A percentile compares a stretch with the other conserved stretches of the same genome.
Conservation (phyloP, 2,888 invertebrate species). For the Argyra leucocephala region DNA sequence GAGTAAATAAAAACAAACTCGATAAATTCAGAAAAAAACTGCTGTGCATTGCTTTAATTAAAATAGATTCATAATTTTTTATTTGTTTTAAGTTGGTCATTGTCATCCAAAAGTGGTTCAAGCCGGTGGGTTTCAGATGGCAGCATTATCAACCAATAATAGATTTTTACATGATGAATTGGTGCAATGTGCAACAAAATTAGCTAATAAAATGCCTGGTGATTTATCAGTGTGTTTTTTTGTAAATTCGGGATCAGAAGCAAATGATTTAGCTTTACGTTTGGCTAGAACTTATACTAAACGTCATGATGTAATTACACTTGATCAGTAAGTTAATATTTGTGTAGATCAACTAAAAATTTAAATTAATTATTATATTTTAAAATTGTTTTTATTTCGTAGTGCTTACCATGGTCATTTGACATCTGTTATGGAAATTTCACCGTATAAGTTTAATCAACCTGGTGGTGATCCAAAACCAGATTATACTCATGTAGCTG, state of each 20-base stretch:
- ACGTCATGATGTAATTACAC: slow-evolving; percentile 77
- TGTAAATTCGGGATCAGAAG: slow-evolving; percentile 98
- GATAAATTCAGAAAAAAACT: too few relatives aligned
- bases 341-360: neutral
- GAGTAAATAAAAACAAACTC: too few relatives aligned
- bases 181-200: slow-evolving; percentile 76
- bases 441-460: slow-evolving; percentile 94
- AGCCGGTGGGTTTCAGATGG: slow-evolving; percentile 85
- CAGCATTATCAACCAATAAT: slow-evolving; percentile 84
- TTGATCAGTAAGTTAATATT: slow-evolving; percentile 82
- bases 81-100: slow-evolving; percentile 74
- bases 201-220: slow-evolving; percentile 70
- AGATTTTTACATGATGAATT: slow-evolving; percentile 94
- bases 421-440: slow-evolving; percentile 90
- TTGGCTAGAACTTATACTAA: slow-evolving; percentile 83
- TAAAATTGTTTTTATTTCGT: slow-evolving; percentile 42
- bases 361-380: neutral
- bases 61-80: too few relatives aligned
- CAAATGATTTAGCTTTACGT: slow-evolving; percentile 91
- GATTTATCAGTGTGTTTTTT: slow-evolving; percentile 87
- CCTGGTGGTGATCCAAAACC: slow-evolving; percentile 74
- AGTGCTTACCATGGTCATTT: slow-evolving; percentile 99
- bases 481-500: slow-evolving; percentile 80
- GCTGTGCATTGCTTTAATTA: too few relatives aligned
- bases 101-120: slow-evolving; percentile 90